Base-by-base conservation (phyloP, 2,888 invertebrate genomes). In the Tinea trinotella region DNA sequence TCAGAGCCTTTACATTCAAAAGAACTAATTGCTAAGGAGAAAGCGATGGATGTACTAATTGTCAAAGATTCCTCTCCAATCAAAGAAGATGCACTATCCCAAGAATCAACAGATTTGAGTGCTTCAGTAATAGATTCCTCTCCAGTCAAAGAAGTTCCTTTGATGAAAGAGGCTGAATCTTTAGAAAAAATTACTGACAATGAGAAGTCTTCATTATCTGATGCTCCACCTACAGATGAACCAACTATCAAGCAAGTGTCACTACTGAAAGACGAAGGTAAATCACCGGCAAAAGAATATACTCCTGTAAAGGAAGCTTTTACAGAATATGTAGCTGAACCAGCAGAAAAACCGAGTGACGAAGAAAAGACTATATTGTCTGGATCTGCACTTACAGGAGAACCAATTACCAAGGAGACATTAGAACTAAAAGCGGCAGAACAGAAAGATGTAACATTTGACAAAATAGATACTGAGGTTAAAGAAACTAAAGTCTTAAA, bases 361-460 rank as follows among this genome's bases (percentile, higher is more conserved):
- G 10, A 30, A 22, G 40, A 40, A 15, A 7, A 22, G n/a, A n/a
- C n/a, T n/a, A n/a, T n/a, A n/a, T n/a, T n/a, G n/a, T n/a, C n/a
- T 22, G 22, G 3, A 22, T 22, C 22, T 5, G 7, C 22, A 5
- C 7, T 22, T 3, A 3, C 22, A 22, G 22, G 22, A 3, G 7
- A 22, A 22, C 7, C 22, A 5, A 22, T 22, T 22, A 7, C n/a
- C 3, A 30, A 30, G 7, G 30, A 30, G 2, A 7, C n/a, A 7
- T 30, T n/a, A n/a, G n/a, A n/a, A n/a, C n/a, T n/a, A n/a, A n/a
- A 54, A 44, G 54, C n/a, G n/a, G n/a, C 55, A 12, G 55, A 59
- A 19, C n/a, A 19, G 10, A 52, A 46, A 54, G 54, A 56, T 36
- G 55, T 48, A 53, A 55, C 52, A 12, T 53, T n/a, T 30, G 30